Conservation (phyloP, 2,888 invertebrate genomes). For the Acheta domesticus region DNA sequence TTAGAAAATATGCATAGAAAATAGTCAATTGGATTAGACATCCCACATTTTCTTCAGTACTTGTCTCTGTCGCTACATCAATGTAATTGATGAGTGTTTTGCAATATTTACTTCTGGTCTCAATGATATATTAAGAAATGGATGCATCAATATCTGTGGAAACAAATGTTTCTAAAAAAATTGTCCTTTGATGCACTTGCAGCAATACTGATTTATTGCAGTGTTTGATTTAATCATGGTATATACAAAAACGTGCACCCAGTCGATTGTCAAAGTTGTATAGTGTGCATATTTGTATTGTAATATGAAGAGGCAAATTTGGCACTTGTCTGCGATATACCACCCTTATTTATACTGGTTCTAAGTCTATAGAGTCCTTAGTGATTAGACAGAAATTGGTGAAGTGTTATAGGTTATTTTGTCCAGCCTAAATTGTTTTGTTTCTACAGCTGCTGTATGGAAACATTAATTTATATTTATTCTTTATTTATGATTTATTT, state of each 20-base stretch:
- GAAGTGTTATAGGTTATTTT: neutral
- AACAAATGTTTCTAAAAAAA: neutral
- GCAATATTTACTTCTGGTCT: conserved; percentile 30
- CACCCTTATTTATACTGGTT: neutral
- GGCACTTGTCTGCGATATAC: neutral
- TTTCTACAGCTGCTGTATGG: neutral
- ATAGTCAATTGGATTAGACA: conserved; percentile 18
- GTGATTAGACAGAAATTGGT: neutral
- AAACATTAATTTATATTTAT: neutral
- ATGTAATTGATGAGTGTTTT: conserved; percentile 31
- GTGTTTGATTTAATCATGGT: neutral
- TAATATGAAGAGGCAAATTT: neutral
- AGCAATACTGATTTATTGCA: conserved; percentile 4
- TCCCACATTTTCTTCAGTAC: conserved; percentile 2
- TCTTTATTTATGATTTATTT: conserved; percentile 26
- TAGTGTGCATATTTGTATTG: conserved; percentile 9
- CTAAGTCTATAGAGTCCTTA: neutral
- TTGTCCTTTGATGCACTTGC: conserved; percentile 20
- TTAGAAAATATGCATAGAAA: conserved; percentile 11
- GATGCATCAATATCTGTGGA: conserved; percentile 21
- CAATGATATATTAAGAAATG: conserved; percentile 18
- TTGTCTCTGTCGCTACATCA: conserved; percentile 31
- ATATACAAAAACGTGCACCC: neutral
- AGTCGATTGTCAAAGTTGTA: neutral
- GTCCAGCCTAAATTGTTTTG: neutral